phyloP scores from a whole-genome alignment of 92 coral and sea anemone species.

The Montipora capitata region DNA sequence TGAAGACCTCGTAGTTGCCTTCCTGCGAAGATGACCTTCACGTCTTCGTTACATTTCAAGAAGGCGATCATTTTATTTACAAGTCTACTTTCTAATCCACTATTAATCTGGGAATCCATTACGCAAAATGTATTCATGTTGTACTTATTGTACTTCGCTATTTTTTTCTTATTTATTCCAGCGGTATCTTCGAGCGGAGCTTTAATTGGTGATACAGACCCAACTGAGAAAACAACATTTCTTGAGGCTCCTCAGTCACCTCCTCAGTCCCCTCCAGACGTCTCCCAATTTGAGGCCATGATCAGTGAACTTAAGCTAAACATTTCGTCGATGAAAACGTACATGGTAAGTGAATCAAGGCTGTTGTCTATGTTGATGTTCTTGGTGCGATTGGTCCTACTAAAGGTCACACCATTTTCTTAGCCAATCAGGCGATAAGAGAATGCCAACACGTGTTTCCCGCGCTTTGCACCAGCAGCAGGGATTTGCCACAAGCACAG shows the following conservation, averaged over 20 bases:
- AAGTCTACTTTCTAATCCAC: no score
- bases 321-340: slow-evolving; percentile 24
- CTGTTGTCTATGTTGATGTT: no score
- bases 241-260: not conserved
- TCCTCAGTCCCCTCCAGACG: slow-evolving; percentile 11
- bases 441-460: no score
- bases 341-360: slow-evolving; percentile 11
- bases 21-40: no score
- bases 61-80: no score
- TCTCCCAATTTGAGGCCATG: slow-evolving; percentile 17
- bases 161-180: not conserved
- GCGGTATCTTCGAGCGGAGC: slow-evolving; percentile 7
- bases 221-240: not conserved
- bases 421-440: not conserved
- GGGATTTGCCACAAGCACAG: no score
- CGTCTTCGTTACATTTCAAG: no score
- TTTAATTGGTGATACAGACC: not conserved
- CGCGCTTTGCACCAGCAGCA: no score
- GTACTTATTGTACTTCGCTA: no score
- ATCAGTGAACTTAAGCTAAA: slow-evolving; percentile 8
- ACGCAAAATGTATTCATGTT: no score
- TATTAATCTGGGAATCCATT: not conserved
- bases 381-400: not conserved
- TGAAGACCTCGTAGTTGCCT: no score
- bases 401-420: not conserved